These are phyloP conservation scores for Pipa parva DNA, from an alignment of 2,113 vertebrate species.

Conservation along the genomic window DNA sequence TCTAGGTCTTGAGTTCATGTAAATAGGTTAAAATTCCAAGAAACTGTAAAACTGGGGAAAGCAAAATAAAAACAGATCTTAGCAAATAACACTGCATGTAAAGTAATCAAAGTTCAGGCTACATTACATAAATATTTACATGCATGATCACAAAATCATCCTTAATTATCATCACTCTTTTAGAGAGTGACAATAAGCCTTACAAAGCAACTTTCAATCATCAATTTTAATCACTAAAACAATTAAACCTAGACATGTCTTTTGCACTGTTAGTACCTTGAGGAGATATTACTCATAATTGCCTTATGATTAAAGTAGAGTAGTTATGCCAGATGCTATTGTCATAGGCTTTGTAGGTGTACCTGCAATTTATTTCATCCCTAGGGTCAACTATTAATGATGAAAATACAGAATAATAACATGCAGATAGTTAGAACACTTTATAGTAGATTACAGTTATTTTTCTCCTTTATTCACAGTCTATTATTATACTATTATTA, in stretches of 20 bases:
- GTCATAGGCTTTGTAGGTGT: conserved; percentile 35
- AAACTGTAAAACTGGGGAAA: too few relatives aligned
- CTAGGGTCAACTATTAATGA: conserved; percentile 4
- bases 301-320: conserved; percentile 33
- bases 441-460: conserved; percentile 18
- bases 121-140: conserved; percentile 1
- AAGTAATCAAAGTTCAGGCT: too few relatives aligned
- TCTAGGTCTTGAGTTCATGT: too few relatives aligned
- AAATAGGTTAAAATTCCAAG: too few relatives aligned
- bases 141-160: not conserved
- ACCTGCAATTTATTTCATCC: conserved; percentile 27
- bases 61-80: too few relatives aligned
- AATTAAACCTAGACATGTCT: conserved; percentile 31
- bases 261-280: conserved; percentile 25
- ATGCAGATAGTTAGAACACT: conserved; percentile 29
- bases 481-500: not conserved
- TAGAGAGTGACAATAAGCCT: not conserved
- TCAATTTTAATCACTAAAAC: conserved; percentile 33
- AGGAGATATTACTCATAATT: conserved; percentile 31
- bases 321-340: conserved; percentile 27
- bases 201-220: conserved; percentile 12
- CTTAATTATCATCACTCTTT: not conserved
- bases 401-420: conserved; percentile 20
- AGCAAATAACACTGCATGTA: too few relatives aligned
- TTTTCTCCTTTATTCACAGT: not conserved